phyloP scores from a whole-genome alignment of 2,888 invertebrate species.

The Stramonita haemastoma region DNA sequence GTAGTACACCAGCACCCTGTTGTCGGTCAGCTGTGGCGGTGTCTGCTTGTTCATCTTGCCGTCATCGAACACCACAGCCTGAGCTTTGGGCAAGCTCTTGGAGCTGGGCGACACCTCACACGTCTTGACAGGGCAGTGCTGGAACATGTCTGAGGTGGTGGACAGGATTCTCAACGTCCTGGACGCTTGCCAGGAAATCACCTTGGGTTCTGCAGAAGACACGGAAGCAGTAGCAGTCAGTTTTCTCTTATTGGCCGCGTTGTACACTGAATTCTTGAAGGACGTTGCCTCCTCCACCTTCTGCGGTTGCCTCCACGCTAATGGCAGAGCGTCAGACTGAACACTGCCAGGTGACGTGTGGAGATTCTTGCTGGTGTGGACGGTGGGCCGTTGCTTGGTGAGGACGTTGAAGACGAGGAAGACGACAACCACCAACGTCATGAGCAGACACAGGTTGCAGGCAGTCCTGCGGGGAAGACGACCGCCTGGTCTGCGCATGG shows the following conservation, averaged over 20 bases:
- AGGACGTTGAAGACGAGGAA: not conserved
- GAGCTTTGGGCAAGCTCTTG: not conserved
- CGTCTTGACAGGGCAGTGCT: not conserved
- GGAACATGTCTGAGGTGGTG: constrained; percentile 18
- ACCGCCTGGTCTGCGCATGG: not conserved
- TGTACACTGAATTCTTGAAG: not conserved
- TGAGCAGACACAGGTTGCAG: not conserved
- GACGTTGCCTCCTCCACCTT: not conserved
- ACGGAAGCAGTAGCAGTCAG: not conserved
- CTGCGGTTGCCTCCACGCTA: not conserved
- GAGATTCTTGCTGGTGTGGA: not conserved
- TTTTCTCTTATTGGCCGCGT: constrained; percentile 4
- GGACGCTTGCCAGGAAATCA: constrained; percentile 25
- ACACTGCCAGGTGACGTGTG: not conserved
- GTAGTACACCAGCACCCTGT: constrained; percentile 22
- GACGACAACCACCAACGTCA: not conserved
- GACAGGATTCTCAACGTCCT: not conserved
- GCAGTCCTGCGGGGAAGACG: not conserved
- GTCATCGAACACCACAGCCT: constrained; percentile 25
- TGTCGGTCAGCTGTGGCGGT: not conserved
- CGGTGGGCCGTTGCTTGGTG: not conserved
- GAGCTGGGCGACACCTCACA: constrained; percentile 24
- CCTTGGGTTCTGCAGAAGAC: not conserved
- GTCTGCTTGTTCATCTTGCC: constrained; percentile 26
- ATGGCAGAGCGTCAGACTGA: not conserved